Conservation (phyloP, 2,888 invertebrate species). For the Papilio demoleus region DNA sequence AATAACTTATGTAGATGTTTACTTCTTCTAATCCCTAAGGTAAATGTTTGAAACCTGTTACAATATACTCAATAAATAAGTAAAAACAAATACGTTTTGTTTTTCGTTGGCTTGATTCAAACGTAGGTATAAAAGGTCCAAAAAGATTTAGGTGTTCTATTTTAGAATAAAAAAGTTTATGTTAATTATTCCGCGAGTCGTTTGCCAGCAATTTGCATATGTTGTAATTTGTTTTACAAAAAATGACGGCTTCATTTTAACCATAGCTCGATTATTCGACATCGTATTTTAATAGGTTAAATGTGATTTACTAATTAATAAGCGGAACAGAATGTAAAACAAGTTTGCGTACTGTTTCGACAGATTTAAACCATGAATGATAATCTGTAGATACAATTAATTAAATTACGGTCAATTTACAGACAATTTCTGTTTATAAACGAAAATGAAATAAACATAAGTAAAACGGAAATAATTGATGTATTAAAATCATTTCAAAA, state of each 20-base stretch:
- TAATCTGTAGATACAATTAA: slow-evolving; percentile 26
- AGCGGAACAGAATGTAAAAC: slow-evolving; percentile 19
- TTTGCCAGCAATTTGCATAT: not conserved
- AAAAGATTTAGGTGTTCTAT: not conserved
- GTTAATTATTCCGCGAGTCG: not conserved
- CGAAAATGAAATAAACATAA: not conserved
- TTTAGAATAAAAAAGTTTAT: not conserved
- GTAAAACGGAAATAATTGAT: not conserved
- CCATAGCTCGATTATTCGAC: not conserved
- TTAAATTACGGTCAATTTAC: slow-evolving; percentile 20
- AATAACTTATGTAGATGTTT: slow-evolving; percentile 18
- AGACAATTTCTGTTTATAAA: not conserved
- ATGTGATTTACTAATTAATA: slow-evolving; percentile 23
- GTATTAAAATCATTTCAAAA: not conserved
- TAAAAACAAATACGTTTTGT: not conserved
- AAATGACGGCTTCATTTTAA: not conserved
- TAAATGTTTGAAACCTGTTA: slow-evolving; percentile 7
- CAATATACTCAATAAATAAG: slow-evolving; percentile 3
- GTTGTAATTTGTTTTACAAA: not conserved
- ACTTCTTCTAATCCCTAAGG: slow-evolving; percentile 2
- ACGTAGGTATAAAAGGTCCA: not conserved
- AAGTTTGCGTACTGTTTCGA: slow-evolving; percentile 18
- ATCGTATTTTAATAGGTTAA: slow-evolving; percentile 10
- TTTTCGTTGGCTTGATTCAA: not conserved
- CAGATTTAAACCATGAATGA: slow-evolving; percentile 16